Base-by-base conservation (phyloP, 2,797 vertebrate genomes). In the Takifugu ocellatus region DNA sequence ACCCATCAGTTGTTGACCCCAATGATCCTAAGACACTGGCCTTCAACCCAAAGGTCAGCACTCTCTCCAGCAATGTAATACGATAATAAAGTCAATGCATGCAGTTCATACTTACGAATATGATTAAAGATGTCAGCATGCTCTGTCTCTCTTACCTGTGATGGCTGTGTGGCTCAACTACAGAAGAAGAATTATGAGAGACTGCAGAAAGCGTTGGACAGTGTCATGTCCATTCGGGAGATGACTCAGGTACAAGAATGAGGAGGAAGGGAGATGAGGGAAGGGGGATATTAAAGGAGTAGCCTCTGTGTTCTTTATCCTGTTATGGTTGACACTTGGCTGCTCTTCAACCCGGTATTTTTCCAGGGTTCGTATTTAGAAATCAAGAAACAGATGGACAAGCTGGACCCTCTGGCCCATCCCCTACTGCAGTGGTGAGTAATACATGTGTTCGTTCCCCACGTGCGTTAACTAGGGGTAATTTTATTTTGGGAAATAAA, bases 371-470 rank as follows among this genome's bases (percentile, higher is more conserved):
- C 97, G 2, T 99, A 99, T 86, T 86, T 99, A 87, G 97, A 99
- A 89, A 99, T 99, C 79, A 99, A 99, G 89, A 99, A 99, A 78
- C 97, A 99, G 90, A 99, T 99, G 97, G 97, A 99, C 89, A 99
- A 98, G 68, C 86, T 98, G 79, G 97, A 99, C 73, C 95, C 96
- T 42, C 77, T 99, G 87, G 97, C 97, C 1, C 97, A 99, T 72
- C 97, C 97, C 50, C 90, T 99, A 55, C 86, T 99, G 62, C 96
- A 98, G 55, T 99, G 97, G 97, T 98, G 87, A 87, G 36, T 39
- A 39, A 39, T 14, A 14, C 8, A 9, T 11, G 9, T 7, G 6
- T 7, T n/a, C 21, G 44, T 46, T 21, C 16, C 21, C 44, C 6
- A 6, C 15, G 9, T 8, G 31, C 49, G 2, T 43, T 46, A 51